A percentile compares a stretch with the other conserved stretches of the same genome.
These are phyloP conservation scores for Acyrthosiphon pisum DNA, from an alignment of 1,140 invertebrate species.

Conservation along the genomic window DNA sequence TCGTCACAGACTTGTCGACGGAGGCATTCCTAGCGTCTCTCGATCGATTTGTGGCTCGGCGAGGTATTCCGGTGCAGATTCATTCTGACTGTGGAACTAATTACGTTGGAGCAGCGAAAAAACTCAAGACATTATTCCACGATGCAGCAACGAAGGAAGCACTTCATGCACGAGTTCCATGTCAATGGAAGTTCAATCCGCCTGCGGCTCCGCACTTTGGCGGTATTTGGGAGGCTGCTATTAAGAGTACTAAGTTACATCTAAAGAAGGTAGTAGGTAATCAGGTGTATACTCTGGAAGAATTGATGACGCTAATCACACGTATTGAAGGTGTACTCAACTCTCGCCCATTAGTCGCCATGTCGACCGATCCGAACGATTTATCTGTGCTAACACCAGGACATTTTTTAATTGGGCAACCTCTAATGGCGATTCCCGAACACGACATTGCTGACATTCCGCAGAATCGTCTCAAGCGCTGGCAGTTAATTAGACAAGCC, in stretches of 20 bases:
- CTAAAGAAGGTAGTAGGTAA: neutral
- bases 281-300: neutral
- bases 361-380: constrained; percentile 60
- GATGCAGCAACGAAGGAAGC: too few relatives aligned
- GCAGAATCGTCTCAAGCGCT: constrained; percentile 59
- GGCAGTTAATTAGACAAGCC: constrained; percentile 60
- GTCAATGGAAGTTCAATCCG: neutral
- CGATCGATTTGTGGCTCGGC: constrained; percentile 62
- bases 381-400: constrained; percentile 60
- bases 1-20: constrained; percentile 62
- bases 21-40: constrained; percentile 63
- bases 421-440: constrained; percentile 62
- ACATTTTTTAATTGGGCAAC: constrained; percentile 61
- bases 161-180: neutral
- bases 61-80: constrained; percentile 62
- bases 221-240: constrained; percentile 38
- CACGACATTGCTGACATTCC: constrained; percentile 59
- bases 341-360: constrained; percentile 59
- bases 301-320: neutral
- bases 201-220: constrained; percentile 18
- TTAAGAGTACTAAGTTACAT: constrained; percentile 17
- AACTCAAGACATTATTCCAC: too few relatives aligned
- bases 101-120: constrained; percentile 61
- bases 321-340: constrained; percentile 61
- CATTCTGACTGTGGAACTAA: constrained; percentile 63